Evolutionary conservation across 1,140 invertebrate genomes (phyloP), one percentile per base, ranked within the genome.

Genomic region (Drosophila trapezifrons): DNA sequence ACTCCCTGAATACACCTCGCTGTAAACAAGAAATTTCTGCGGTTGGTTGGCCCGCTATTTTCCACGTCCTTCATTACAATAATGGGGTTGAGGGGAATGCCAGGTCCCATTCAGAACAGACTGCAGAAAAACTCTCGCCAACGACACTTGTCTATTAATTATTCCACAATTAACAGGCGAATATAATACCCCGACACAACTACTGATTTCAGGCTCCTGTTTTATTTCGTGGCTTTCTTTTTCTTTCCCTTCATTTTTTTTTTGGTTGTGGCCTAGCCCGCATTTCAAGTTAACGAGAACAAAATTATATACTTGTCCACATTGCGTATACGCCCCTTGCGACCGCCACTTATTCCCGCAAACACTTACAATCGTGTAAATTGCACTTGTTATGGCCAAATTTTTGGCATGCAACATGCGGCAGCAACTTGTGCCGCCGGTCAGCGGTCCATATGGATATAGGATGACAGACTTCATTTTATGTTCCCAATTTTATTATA

Each of bases 361-460:
- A 57, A 58, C 67, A 93, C 94, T 94, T 91, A 95, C 94, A 93
- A 95, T 92, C 74, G 94, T 94, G 85, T 95, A 95, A 77, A 95
- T 93, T 66, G 94, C 94, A 89, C 94, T 94, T 70, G 94, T 94
- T 84, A 95, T 93, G 54, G 95, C 94, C 70, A 95, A 94, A 90
- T 95, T 94, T 87, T 94, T 94, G 67, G 94, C 94, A 91, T 95
- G 94, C 74, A 93, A 78, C 76, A 95, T 91, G 66, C 94, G 93
- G 81, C 94, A 94, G 89, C 94, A 95, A 54, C 93, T 92, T 60
- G 90, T 90, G 46, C 90, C 89, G 35, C 90, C 91, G 38, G 91
- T 92, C 58, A 92, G 81, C 71, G 92, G 91, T 73, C 92, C 92
- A 71, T 93, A 93, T 54, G 93, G 92, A 91, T 93, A 93, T 49